Conservation (phyloP, 2,888 invertebrate species). For the Anodontia alba region DNA sequence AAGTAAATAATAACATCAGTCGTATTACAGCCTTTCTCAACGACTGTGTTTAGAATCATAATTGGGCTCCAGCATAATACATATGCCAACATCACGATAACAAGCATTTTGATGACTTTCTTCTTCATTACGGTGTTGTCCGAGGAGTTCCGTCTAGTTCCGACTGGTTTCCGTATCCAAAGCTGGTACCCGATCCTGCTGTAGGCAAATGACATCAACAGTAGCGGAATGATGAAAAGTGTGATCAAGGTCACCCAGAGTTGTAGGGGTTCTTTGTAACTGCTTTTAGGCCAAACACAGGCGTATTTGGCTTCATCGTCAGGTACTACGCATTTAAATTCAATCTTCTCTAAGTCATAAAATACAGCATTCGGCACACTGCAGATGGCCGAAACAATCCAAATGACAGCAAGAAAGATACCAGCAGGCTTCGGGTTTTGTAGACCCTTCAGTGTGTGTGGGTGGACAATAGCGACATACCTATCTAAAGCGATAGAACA, state of each 20-base stretch:
- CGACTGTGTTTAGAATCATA: slow-evolving; percentile 62
- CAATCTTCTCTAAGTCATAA: slow-evolving; percentile 53
- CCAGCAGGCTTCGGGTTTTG: slow-evolving; percentile 62
- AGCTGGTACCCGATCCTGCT: slow-evolving; percentile 70
- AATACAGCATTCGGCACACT: slow-evolving; percentile 68
- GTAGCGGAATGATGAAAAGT: slow-evolving; percentile 67
- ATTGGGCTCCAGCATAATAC: slow-evolving; percentile 74
- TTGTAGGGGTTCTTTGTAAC: slow-evolving; percentile 52
- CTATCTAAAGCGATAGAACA: slow-evolving; percentile 74
- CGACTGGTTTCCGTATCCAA: slow-evolving; percentile 67
- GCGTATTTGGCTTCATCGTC: slow-evolving; percentile 27
- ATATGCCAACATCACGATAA: slow-evolving; percentile 72
- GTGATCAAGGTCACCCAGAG: slow-evolving; percentile 66
- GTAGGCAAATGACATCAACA: slow-evolving; percentile 69
- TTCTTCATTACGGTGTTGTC: slow-evolving; percentile 67
- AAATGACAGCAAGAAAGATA: slow-evolving; percentile 63
- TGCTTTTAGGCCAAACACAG: slow-evolving; percentile 60
- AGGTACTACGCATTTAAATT: slow-evolving; percentile 24
- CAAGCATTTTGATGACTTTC: slow-evolving; percentile 76
- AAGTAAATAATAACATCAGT: slow-evolving; percentile 36
- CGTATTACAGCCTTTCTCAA: slow-evolving; percentile 23
- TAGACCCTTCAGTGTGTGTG: slow-evolving; percentile 67
- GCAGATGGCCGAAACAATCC: slow-evolving; percentile 65
- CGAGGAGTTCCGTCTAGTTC: slow-evolving; percentile 54
- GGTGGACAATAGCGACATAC: slow-evolving; percentile 74